Base-by-base conservation (phyloP, 2,797 vertebrate species). In the Enteromius radiatus region DNA sequence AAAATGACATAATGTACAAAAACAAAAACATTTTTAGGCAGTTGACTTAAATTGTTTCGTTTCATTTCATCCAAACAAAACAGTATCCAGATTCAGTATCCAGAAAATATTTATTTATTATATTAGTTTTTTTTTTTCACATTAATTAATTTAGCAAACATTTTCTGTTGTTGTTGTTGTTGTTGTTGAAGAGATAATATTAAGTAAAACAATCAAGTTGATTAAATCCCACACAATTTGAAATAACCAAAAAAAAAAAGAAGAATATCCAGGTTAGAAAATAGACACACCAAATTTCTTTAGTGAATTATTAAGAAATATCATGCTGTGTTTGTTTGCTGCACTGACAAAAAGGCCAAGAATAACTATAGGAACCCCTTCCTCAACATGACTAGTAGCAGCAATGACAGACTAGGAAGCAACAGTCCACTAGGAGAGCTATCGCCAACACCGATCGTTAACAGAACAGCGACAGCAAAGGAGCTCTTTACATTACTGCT, bases 401-500 rank as follows among this genome's bases (percentile, higher is more conserved):
- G 19, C 17, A 47, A 65, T 10, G 31, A 45, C 38, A 26, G n/a
- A 11, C 45, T 45, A 15, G 52, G 23, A 41, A 45, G 52, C 26
- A 15, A 19, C 28, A 9, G 41, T 76, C 23, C 76, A 47, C 5
- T 28, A 33, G 23, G 59, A 77, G 6, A 77, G 0, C 5, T n/a
- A 64, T 64, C 1, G 21, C 23, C 10, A 67, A 52, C 43, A 43
- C 74, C 1, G 38, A 76, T 76, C 23, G 8, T 8, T 80, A 47
- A 63, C 41, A 67, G 19, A 69, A 49, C 74, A 70, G 41, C 6
- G 19, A 75, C 21, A 36, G 41, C 61, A 74, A 19, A 67, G 61
- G n/a, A 68, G 73, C 49, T 82, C 38, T 49, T 69, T 70, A 69
- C 52, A 61, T 61, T 69, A 83, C 21, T 26, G 64, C 26, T 69